phyloP scores from a whole-genome alignment of 2,888 invertebrate species.

The Melinopterus prodromus region DNA sequence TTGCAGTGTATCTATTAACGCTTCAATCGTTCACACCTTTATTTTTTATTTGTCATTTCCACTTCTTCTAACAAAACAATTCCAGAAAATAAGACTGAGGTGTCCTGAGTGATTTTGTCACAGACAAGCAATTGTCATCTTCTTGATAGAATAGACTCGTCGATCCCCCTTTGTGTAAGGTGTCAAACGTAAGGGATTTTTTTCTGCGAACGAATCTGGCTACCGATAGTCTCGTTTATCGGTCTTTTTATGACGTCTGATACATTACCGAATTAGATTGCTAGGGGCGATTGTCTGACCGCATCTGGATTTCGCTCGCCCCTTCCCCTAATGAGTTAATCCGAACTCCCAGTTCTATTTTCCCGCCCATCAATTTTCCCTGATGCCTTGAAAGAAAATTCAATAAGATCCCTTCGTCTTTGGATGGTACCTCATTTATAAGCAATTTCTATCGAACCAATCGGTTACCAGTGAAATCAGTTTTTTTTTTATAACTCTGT shows the following conservation, averaged over 20 bases:
- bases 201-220: not conserved
- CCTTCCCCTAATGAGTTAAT: conserved; percentile 34
- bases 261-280: conserved; percentile 32
- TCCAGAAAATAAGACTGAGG: not conserved
- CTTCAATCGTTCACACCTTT: too few relatives aligned
- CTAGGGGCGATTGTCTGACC: conserved; percentile 31
- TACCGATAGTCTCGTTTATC: conserved; percentile 21
- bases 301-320: conserved; percentile 28
- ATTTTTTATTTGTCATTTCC: too few relatives aligned
- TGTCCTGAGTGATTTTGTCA: not conserved
- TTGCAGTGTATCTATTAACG: too few relatives aligned
- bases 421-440: not conserved
- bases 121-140: not conserved
- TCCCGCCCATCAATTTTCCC: conserved; percentile 25
- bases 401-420: conserved; percentile 7
- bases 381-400: conserved; percentile 13
- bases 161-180: not conserved
- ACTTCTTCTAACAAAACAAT: too few relatives aligned
- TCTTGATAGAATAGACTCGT: not conserved
- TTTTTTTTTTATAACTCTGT: too few relatives aligned
- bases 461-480: too few relatives aligned
- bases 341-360: conserved; percentile 29
- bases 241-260: conserved; percentile 36
- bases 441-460: not conserved
- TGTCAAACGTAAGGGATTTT: not conserved